These are phyloP conservation scores for Andrena bucephala DNA, from an alignment of 2,888 invertebrate species.

Conservation along the genomic window DNA sequence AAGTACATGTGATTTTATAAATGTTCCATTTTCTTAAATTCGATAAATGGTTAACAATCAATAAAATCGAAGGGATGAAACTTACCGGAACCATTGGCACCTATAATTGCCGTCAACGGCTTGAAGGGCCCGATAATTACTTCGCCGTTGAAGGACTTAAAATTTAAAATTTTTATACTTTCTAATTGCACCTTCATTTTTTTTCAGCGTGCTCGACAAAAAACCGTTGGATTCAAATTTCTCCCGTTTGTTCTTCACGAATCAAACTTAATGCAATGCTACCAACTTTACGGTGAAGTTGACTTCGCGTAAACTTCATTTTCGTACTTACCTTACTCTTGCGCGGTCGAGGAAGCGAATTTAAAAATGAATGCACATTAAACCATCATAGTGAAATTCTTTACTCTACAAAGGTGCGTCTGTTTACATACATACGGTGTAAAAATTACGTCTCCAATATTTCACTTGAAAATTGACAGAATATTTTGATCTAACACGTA, in stretches of 20 bases:
- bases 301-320: background rate
- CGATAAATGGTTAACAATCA: background rate
- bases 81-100: slow-evolving; percentile 18
- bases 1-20: too few relatives aligned
- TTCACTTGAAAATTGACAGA: slow-evolving; percentile 34
- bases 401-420: slow-evolving; percentile 25
- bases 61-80: slow-evolving; percentile 28
- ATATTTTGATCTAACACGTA: slow-evolving; percentile 29
- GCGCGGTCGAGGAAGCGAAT: background rate
- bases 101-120: background rate
- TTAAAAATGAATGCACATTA: slow-evolving; percentile 19
- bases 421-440: slow-evolving; percentile 31
- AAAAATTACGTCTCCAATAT: slow-evolving; percentile 28
- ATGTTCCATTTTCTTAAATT: too few relatives aligned
- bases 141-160: background rate
- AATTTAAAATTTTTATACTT: slow-evolving; percentile 53
- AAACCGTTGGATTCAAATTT: slow-evolving; percentile 1
- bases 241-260: background rate
- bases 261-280: slow-evolving; percentile 2
- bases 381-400: slow-evolving; percentile 26
- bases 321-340: slow-evolving; percentile 6
- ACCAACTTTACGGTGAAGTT: slow-evolving; percentile 1
- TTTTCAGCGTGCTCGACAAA: background rate
- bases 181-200: slow-evolving; percentile 88
- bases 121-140: background rate